Conservation (phyloP, 2,888 invertebrate species). For the Lasius platythorax region DNA sequence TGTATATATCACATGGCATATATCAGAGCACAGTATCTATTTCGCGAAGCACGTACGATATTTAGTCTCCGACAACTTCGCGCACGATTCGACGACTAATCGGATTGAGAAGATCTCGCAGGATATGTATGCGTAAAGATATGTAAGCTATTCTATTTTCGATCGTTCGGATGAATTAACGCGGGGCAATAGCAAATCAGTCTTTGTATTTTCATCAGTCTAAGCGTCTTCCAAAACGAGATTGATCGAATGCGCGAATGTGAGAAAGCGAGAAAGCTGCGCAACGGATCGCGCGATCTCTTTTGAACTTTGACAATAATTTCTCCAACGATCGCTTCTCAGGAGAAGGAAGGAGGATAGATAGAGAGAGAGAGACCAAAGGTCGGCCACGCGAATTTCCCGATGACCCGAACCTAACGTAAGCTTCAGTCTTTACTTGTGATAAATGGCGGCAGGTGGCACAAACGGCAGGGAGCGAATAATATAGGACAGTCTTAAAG, state of each 20-base stretch:
- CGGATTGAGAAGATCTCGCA: not conserved
- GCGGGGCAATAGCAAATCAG: not conserved
- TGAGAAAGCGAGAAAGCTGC: not conserved
- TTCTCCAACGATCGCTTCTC: not conserved
- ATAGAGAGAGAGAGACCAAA: not conserved
- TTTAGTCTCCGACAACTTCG: not conserved
- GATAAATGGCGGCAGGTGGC: not conserved
- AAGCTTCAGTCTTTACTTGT: conserved; percentile 6
- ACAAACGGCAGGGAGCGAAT: not conserved
- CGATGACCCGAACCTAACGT: not conserved
- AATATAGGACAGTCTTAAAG: conserved; percentile 12
- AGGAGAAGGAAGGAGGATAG: not conserved
- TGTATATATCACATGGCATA: conserved; percentile 1
- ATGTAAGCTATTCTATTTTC: not conserved
- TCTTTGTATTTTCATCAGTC: conserved; percentile 19
- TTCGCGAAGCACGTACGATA: not conserved
- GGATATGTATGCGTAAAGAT: conserved; percentile 14
- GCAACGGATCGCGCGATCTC: not conserved
- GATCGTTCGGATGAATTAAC: not conserved
- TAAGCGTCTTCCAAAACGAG: not conserved
- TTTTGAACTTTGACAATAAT: conserved; percentile 22
- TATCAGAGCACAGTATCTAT: not conserved
- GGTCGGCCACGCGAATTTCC: not conserved
- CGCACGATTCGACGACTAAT: not conserved
- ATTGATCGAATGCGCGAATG: not conserved